Evolutionary conservation across 1,140 invertebrate genomes (phyloP).

Genomic region (Diabrotica virgifera): DNA sequence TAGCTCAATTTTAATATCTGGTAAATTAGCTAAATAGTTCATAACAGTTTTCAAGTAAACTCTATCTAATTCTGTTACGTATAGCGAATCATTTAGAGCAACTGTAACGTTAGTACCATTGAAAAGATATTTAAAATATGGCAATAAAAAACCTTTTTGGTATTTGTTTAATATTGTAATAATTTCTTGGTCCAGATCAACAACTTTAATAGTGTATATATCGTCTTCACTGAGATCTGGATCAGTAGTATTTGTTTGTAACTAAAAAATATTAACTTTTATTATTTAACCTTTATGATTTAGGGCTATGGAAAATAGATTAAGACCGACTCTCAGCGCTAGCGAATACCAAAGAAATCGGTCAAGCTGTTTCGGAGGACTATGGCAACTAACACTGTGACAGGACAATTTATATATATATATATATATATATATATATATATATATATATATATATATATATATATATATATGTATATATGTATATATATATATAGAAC

Average conservation of each 20-base stretch:
- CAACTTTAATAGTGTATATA: conserved; percentile 23
- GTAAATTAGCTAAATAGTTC: conserved; percentile 53
- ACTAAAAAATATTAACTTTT: conserved; percentile 23
- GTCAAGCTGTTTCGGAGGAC: no score
- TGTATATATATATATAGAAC: no score
- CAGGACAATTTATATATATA: no score
- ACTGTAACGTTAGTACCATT: conserved; percentile 52
- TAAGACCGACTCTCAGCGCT: no score
- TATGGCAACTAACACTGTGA: no score
- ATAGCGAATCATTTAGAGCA: conserved; percentile 52
- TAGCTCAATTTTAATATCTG: conserved; percentile 58
- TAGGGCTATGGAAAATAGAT: no score
- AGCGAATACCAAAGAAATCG: no score
- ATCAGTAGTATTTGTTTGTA: conserved; percentile 27
- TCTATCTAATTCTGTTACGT: conserved; percentile 59
- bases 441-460: no score
- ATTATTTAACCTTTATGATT: no score
- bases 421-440: no score
- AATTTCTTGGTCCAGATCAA: conserved; percentile 27
- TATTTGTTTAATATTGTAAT: conserved; percentile 26
- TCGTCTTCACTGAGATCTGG: conserved; percentile 25
- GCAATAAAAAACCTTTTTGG: conserved; percentile 55
- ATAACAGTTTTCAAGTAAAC: conserved; percentile 59
- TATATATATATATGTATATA: no score
- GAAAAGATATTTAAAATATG: conserved; percentile 62